phyloP scores from a whole-genome alignment of 2,797 vertebrate species.

The Dicrostonyx torquatus region DNA sequence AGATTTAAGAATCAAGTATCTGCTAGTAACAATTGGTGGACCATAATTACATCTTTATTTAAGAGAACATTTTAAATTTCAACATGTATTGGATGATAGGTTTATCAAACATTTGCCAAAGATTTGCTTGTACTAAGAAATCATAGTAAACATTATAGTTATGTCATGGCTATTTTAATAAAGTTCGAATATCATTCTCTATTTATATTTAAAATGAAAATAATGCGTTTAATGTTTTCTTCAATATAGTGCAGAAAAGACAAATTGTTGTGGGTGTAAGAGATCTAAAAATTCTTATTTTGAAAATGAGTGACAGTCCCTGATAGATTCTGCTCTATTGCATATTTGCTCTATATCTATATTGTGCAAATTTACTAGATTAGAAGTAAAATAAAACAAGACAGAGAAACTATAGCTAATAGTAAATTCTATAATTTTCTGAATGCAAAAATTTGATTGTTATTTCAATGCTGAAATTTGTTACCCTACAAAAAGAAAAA shows the following conservation, averaged over 20 bases:
- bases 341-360: background rate
- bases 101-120: background rate
- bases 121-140: background rate
- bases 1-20: background rate
- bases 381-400: slow-evolving; percentile 1
- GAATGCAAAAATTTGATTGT: background rate
- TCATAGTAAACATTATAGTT: background rate
- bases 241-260: background rate
- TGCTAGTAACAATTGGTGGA: background rate
- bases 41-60: background rate
- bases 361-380: slow-evolving; percentile 8
- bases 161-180: background rate
- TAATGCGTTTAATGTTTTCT: background rate
- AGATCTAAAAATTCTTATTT: background rate
- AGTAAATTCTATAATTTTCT: background rate
- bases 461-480: background rate
- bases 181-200: background rate
- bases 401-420: background rate
- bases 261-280: background rate
- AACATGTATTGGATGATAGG: background rate
- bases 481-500: slow-evolving; percentile 31
- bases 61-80: slow-evolving; percentile 3
- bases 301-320: background rate
- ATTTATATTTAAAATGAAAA: background rate
- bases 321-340: background rate